Evolutionary conservation across 2,888 invertebrate genomes (phyloP).

Genomic region (Kuschelorhynchus macadamiae): DNA sequence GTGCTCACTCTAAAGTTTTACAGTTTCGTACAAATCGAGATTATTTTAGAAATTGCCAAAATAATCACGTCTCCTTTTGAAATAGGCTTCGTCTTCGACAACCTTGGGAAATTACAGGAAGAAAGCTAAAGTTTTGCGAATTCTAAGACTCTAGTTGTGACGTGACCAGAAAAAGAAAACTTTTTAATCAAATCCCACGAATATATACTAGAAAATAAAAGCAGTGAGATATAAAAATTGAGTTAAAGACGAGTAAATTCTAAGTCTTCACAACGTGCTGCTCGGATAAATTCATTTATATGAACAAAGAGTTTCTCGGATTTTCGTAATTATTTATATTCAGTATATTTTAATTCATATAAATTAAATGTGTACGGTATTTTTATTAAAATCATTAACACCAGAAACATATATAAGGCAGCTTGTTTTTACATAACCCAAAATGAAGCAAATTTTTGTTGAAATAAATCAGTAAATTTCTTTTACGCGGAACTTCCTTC

Average conservation of each 20-base stretch:
- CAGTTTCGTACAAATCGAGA: constrained; percentile 9
- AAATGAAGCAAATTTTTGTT: too few species aligned
- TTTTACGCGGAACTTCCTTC: too few species aligned
- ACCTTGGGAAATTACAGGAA: constrained; percentile 35
- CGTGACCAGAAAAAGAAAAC: constrained; percentile 43
- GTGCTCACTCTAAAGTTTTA: neutral
- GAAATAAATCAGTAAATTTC: too few species aligned
- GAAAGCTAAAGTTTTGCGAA: constrained; percentile 31
- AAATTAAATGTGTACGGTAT: too few species aligned
- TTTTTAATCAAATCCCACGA: constrained; percentile 39
- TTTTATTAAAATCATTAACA: too few species aligned
- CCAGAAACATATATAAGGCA: too few species aligned
- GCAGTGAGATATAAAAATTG: constrained; percentile 8
- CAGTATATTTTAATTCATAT: too few species aligned
- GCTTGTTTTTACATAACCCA: too few species aligned
- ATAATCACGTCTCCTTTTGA: constrained; percentile 36
- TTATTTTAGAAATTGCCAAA: constrained; percentile 28
- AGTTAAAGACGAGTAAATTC: constrained; percentile 11
- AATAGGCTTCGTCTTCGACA: constrained; percentile 14
- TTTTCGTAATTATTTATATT: too few species aligned
- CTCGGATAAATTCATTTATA: too few species aligned
- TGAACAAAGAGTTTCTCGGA: too few species aligned
- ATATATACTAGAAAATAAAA: constrained; percentile 31
- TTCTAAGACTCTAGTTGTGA: constrained; percentile 28
- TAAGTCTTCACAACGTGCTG: constrained; percentile 3